phyloP scores from a whole-genome alignment of 1,140 invertebrate species.

The Heliconius hermathena region DNA sequence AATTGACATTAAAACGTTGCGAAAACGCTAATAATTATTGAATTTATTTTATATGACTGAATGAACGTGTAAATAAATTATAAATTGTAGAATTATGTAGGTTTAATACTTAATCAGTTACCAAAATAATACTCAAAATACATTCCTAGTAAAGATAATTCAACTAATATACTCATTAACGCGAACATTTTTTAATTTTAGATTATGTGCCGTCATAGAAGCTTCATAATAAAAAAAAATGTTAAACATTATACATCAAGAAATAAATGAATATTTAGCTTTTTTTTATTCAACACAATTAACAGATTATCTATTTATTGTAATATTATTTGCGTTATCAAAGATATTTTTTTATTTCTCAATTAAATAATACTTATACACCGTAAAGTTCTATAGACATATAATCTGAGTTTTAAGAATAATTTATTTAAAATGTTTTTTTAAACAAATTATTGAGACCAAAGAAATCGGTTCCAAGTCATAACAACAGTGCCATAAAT shows the following conservation, averaged over 20 bases:
- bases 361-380: background rate
- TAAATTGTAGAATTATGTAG: slow-evolving; percentile 54
- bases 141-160: slow-evolving; percentile 10
- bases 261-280: too few relatives aligned
- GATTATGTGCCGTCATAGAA: background rate
- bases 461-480: background rate
- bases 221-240: background rate
- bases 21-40: slow-evolving; percentile 22
- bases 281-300: too few relatives aligned
- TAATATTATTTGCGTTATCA: too few relatives aligned
- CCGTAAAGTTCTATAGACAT: background rate
- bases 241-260: background rate
- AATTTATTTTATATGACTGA: slow-evolving; percentile 61
- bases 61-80: slow-evolving; percentile 71
- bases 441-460: background rate
- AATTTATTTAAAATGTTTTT: background rate
- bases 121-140: slow-evolving; percentile 54
- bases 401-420: background rate
- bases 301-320: too few relatives aligned
- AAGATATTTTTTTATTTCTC: too few relatives aligned
- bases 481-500: background rate
- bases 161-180: background rate
- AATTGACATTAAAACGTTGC: background rate
- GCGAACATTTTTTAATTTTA: background rate
- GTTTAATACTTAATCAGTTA: slow-evolving; percentile 63